Evolutionary conservation across 2,113 vertebrate genomes (phyloP).

Genomic region (Burhinus oedicnemus): DNA sequence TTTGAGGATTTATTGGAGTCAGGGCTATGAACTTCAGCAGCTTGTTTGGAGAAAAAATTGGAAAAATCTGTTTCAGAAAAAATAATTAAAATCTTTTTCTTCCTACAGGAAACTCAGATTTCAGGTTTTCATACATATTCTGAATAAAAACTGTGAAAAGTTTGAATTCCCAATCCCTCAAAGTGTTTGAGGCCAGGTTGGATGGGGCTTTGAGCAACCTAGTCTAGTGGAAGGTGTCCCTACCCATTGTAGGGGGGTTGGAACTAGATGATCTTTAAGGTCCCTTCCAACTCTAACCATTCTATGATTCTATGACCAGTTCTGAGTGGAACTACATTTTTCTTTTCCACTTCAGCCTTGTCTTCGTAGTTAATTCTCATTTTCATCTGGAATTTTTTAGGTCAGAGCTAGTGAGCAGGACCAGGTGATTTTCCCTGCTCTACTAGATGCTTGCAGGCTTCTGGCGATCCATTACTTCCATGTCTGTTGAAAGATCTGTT

Average conservation of each 20-base stretch:
- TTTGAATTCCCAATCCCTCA: not conserved
- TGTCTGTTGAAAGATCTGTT: not conserved
- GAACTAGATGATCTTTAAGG: too few species aligned
- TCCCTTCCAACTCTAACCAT: too few species aligned
- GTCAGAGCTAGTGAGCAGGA: not conserved
- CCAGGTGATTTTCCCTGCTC: not conserved
- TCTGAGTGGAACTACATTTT: not conserved
- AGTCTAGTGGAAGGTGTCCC: too few species aligned
- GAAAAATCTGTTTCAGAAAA: not conserved
- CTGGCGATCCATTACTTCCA: not conserved
- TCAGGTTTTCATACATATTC: not conserved
- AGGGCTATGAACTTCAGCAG: not conserved
- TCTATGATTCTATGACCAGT: not conserved
- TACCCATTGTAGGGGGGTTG: too few species aligned
- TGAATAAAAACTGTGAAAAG: not conserved
- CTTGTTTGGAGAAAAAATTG: not conserved
- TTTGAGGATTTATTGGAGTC: not conserved
- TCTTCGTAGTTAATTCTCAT: not conserved
- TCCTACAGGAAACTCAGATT: not conserved
- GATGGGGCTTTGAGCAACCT: too few species aligned
- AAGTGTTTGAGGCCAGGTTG: too few species aligned
- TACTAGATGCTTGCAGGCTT: not conserved
- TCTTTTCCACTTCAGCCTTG: not conserved
- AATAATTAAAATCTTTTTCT: not conserved
- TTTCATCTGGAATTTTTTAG: not conserved